Evolutionary conservation across 2,888 invertebrate species (phyloP).

Genomic region (Fragum whitleyi): DNA sequence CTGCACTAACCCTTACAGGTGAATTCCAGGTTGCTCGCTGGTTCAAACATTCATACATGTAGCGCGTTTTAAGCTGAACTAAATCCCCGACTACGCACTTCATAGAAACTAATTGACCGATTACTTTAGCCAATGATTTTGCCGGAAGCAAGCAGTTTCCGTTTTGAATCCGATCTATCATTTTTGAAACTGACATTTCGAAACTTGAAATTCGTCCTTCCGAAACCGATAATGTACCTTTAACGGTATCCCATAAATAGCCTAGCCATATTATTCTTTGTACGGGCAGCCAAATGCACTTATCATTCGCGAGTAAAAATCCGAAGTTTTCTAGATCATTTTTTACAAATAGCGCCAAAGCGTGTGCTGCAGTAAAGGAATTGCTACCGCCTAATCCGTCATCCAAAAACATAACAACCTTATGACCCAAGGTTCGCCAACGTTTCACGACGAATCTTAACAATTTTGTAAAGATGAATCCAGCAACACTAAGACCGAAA

Average conservation of each 20-base stretch:
- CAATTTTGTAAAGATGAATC: slow-evolving; percentile 57
- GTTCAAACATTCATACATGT: slow-evolving; percentile 36
- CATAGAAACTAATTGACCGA: slow-evolving; percentile 47
- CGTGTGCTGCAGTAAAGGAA: slow-evolving; percentile 18
- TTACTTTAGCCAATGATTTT: slow-evolving; percentile 35
- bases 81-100: slow-evolving; percentile 31
- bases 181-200: not conserved
- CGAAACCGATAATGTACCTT: slow-evolving; percentile 42
- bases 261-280: slow-evolving; percentile 54
- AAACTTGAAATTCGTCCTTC: slow-evolving; percentile 31
- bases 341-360: slow-evolving; percentile 22
- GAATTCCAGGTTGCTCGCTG: slow-evolving; percentile 43
- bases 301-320: slow-evolving; percentile 60
- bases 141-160: slow-evolving; percentile 30
- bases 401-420: slow-evolving; percentile 56
- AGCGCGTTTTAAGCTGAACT: slow-evolving; percentile 35
- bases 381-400: slow-evolving; percentile 48
- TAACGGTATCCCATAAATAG: slow-evolving; percentile 43
- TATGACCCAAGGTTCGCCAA: slow-evolving; percentile 42
- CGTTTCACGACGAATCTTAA: slow-evolving; percentile 38
- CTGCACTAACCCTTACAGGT: slow-evolving; percentile 24
- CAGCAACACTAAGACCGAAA: slow-evolving; percentile 54
- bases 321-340: slow-evolving; percentile 55
- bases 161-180: not conserved
- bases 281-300: slow-evolving; percentile 56